A percentile compares a stretch with the other conserved stretches of the same genome.
Conservation (phyloP, 1,140 invertebrate genomes). For the Oppia nitens region DNA sequence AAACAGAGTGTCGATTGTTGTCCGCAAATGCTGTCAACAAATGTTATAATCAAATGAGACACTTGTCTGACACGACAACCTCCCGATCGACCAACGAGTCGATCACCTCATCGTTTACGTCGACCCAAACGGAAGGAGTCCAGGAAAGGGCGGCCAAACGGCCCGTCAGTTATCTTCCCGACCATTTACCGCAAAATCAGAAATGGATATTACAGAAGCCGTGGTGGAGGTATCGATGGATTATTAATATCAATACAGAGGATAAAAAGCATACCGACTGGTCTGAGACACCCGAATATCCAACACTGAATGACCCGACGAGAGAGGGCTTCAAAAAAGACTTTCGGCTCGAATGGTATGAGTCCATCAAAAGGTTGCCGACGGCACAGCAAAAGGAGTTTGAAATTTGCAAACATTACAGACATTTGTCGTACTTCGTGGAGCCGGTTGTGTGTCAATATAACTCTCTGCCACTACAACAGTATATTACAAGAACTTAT, state of each 20-base stretch:
- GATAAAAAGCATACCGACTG: slow-evolving; percentile 1
- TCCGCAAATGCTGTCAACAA: too few species aligned
- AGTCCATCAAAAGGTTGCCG: slow-evolving; percentile 41
- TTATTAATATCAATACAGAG: slow-evolving; percentile 1
- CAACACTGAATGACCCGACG: slow-evolving; percentile 12
- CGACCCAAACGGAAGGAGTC: background rate
- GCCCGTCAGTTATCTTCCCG: slow-evolving; percentile 8
- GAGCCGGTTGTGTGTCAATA: slow-evolving; percentile 42
- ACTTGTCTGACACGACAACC: too few species aligned
- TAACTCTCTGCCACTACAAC: slow-evolving; percentile 43
- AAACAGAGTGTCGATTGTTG: too few species aligned
- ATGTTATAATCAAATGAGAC: too few species aligned
- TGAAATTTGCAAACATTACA: slow-evolving; percentile 58
- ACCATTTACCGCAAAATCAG: slow-evolving; percentile 9
- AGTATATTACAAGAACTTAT: slow-evolving; percentile 53
- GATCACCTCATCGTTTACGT: background rate
- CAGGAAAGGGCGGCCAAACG: background rate
- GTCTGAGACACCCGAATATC: slow-evolving; percentile 16
- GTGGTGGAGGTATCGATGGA: slow-evolving; percentile 7
- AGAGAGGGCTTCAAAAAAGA: slow-evolving; percentile 14
- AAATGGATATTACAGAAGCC: slow-evolving; percentile 6
- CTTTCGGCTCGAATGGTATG: slow-evolving; percentile 29
- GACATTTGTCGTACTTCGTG: slow-evolving; percentile 44
- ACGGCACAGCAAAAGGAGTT: slow-evolving; percentile 66
- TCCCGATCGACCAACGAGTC: too few species aligned